These are phyloP conservation scores for Halotydeus destructor DNA, from an alignment of 1,140 invertebrate genomes.

Conservation along the genomic window DNA sequence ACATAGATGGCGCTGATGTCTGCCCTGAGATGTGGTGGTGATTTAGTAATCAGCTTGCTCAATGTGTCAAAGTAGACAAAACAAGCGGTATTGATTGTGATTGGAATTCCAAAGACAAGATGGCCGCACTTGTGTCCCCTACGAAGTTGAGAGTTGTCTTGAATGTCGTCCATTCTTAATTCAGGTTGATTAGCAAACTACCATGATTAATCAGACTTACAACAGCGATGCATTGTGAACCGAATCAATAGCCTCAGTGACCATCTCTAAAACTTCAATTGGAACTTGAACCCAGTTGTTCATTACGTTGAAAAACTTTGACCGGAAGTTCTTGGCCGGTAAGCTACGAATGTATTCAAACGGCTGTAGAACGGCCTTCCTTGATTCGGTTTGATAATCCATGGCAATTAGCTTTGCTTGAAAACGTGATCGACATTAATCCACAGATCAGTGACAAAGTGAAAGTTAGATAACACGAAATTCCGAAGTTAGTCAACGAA, in stretches of 20 bases:
- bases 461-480: too few species aligned
- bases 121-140: conserved; percentile 85
- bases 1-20: conserved; percentile 31
- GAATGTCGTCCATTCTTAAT: conserved; percentile 93
- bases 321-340: conserved; percentile 2
- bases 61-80: conserved; percentile 77
- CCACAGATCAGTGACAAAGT: too few species aligned
- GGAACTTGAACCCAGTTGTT: conserved; percentile 85
- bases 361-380: too few species aligned
- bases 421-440: too few species aligned
- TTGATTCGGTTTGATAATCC: too few species aligned
- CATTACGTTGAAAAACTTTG: conserved; percentile 44
- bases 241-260: conserved; percentile 80
- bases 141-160: conserved; percentile 80
- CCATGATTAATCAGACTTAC: conserved; percentile 45
- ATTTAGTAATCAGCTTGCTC: conserved; percentile 34
- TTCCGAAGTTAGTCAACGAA: too few species aligned
- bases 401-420: too few species aligned
- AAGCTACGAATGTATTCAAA: too few species aligned
- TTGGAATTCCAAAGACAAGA: conserved; percentile 78
- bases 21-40: conserved; percentile 4
- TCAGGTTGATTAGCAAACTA: too few species aligned
- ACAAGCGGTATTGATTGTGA: conserved; percentile 87
- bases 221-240: conserved; percentile 86
- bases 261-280: conserved; percentile 50